Evolutionary conservation across 2,113 vertebrate species (phyloP), one percentile per base, ranked within the genome.

Genomic region (Lucifuga dentata): DNA sequence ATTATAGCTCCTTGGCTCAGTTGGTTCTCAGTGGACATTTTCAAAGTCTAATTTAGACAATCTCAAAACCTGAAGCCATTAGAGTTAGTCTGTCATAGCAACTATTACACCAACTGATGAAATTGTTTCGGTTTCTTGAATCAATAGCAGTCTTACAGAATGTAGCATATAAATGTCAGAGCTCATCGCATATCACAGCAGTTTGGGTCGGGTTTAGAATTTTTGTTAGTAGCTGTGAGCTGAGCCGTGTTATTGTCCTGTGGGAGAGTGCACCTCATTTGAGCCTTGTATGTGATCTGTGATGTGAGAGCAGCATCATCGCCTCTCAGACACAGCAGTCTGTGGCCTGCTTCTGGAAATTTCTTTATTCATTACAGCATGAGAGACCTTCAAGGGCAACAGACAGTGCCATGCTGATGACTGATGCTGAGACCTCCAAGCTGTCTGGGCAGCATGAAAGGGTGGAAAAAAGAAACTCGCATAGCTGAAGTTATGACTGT

Each of bases 351-450:
- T 68, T 70, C 38, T 64, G 65, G 23, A 76, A 44, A 26, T 67
- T 23, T 67, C 46, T 45, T 43, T 48, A 87, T 82, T 78, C 66
- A 84, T 73, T 71, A 61, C 68, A 45, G 57, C 71, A 26, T 1
- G 11, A 17, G 63, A 17, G 57, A 55, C 50, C 21, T 8, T 59
- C 1, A 7, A 21, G 55, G 75, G 62, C 51, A 74, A 72, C 40
- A 52, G 45, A 40, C 45, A 32, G 65, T 68, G 73, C 63, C 52
- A 69, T 23, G 29, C 43, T 56, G 68, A 51, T 58, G 80, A 88
- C 71, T 74, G 79, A 81, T 73, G 38, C 50, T 74, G 72, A 33
- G 50, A 77, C 80, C 56, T 63, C 29, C 0, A 24, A 49, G 68
- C 50, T 29, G 60, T 76, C 67, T 63, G 67, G 46, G 33, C 58